A percentile compares a stretch with the other conserved stretches of the same genome.
Evolutionary conservation across 2,888 invertebrate genomes (phyloP).

Genomic region (Epinotia bilunana): DNA sequence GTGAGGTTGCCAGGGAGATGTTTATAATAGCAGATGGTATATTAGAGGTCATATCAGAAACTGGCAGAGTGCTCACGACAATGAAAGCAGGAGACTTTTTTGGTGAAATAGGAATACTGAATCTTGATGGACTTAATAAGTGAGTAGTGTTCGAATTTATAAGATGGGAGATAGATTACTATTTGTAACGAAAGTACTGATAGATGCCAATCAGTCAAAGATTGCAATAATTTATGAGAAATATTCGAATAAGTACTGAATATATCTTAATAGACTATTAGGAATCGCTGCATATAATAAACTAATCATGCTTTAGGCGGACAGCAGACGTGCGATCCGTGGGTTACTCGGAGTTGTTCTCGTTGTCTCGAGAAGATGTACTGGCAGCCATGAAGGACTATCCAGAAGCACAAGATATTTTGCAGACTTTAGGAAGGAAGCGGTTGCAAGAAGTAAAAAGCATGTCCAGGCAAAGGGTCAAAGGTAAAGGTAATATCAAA

Average conservation of each 20-base stretch:
- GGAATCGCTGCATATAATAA: neutral
- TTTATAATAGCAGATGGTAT: constrained; percentile 99
- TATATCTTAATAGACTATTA: no score
- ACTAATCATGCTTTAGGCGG: constrained; percentile 85
- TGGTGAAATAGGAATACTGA: constrained; percentile 98
- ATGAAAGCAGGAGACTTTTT: constrained; percentile 99
- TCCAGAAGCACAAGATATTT: constrained; percentile 97
- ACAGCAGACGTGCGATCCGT: constrained; percentile 98
- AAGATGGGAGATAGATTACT: neutral
- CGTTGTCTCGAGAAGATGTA: constrained; percentile 96
- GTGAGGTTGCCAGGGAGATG: constrained; percentile 98
- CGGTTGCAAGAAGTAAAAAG: constrained; percentile 92
- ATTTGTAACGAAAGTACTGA: no score
- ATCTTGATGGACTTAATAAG: constrained; percentile 98
- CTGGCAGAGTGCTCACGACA: constrained; percentile 95
- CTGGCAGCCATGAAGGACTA: constrained; percentile 98
- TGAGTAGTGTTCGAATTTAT: constrained; percentile 66
- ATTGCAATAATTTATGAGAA: no score
- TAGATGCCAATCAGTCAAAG: no score
- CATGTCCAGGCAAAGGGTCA: constrained; percentile 75
- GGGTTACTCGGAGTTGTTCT: constrained; percentile 97
- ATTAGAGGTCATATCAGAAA: constrained; percentile 97
- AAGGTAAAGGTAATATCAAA: constrained; percentile 54
- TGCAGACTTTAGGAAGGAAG: constrained; percentile 94
- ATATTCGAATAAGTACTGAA: no score